Conservation (phyloP, 2,888 invertebrate genomes). For the Drosophila trichaetosa region DNA sequence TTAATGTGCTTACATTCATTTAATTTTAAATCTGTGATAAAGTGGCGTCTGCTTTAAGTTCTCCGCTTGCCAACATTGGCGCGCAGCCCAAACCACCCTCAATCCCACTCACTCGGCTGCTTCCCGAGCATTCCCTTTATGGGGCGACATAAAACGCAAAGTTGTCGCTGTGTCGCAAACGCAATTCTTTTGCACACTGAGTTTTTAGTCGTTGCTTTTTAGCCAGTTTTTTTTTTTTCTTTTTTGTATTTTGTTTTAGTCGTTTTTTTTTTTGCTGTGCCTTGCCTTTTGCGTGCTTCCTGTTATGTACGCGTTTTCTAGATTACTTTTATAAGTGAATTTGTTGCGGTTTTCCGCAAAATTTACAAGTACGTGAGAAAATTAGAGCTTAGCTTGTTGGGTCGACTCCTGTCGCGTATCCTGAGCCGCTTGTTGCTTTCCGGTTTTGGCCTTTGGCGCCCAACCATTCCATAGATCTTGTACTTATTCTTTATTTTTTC, state of each 20-base stretch:
- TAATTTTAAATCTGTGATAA: constrained; percentile 75
- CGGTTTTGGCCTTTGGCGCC: constrained; percentile 21
- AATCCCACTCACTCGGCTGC: constrained; percentile 4
- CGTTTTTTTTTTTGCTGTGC: constrained; percentile 16
- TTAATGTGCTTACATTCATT: constrained; percentile 79
- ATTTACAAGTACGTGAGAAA: constrained; percentile 80
- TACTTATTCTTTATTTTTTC: background rate
- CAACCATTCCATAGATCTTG: background rate
- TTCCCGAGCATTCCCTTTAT: constrained; percentile 23
- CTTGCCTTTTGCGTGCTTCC: constrained; percentile 65
- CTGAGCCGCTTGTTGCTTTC: constrained; percentile 67
- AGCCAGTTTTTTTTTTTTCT: constrained; percentile 17
- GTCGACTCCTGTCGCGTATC: constrained; percentile 28
- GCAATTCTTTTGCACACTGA: constrained; percentile 69
- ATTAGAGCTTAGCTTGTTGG: constrained; percentile 74
- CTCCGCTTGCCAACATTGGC: constrained; percentile 4
- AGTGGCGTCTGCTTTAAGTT: constrained; percentile 70
- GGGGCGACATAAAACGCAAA: constrained; percentile 63
- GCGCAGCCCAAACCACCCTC: background rate
- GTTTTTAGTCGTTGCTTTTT: constrained; percentile 45
- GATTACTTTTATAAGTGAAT: constrained; percentile 80
- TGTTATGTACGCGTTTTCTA: constrained; percentile 77
- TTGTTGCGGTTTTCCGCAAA: constrained; percentile 80
- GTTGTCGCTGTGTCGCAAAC: constrained; percentile 76
- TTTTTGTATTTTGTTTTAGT: constrained; percentile 7